Percentiles rank a stretch among this genome's conserved stretches.
Conservation (phyloP, 2,797 vertebrate species). For the Pangasius larnaudii region DNA sequence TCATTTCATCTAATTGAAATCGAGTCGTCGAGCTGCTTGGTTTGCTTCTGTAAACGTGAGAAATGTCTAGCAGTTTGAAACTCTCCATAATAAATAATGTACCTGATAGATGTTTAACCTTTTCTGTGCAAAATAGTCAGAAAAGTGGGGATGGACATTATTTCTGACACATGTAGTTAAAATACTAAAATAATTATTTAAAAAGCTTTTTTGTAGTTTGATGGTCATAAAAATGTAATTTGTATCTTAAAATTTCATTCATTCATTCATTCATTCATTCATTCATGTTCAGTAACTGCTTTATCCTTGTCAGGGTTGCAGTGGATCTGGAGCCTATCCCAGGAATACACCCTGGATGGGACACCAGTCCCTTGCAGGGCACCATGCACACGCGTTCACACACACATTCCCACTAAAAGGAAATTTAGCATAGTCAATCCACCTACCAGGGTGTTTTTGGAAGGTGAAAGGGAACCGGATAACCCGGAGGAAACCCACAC, state of each 20-base stretch:
- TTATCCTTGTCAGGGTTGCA: background rate
- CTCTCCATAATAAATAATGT: background rate
- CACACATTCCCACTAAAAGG: background rate
- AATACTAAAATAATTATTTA: too few species aligned
- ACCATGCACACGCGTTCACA: background rate
- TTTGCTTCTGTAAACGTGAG: slow-evolving; percentile 27
- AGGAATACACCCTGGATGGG: background rate
- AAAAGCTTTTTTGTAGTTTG: background rate
- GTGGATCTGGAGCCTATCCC: background rate
- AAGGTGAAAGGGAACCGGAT: background rate
- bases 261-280: background rate
- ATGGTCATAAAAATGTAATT: background rate
- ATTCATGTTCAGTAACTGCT: background rate
- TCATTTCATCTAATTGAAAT: slow-evolving; percentile 49
- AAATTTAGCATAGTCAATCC: background rate
- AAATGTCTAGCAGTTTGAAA: slow-evolving; percentile 4
- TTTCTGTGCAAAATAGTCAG: background rate
- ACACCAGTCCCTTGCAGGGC: background rate
- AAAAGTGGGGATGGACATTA: background rate
- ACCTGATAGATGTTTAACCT: background rate
- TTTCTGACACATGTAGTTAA: background rate
- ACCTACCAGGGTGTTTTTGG: background rate
- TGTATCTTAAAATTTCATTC: background rate
- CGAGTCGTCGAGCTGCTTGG: background rate
- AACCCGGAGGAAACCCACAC: background rate